Percentiles rank a stretch among this genome's conserved stretches.
Evolutionary conservation across 2,113 vertebrate species (phyloP).

Genomic region (Sceloporus tristichus): DNA sequence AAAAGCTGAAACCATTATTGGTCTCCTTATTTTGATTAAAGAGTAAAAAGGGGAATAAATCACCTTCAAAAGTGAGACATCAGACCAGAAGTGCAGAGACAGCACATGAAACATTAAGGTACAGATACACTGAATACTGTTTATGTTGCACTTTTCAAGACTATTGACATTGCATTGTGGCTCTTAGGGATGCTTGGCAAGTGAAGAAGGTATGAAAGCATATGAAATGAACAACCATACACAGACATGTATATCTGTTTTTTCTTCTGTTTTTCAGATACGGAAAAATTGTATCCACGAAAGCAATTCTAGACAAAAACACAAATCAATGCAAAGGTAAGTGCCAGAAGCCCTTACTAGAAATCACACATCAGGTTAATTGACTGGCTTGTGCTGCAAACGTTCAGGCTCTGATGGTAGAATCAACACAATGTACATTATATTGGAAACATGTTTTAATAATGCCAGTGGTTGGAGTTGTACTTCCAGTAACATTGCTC

Average conservation of each 20-base stretch:
- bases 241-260: conserved; percentile 25
- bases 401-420: conserved; percentile 53
- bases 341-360: conserved; percentile 56
- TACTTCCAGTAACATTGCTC: conserved; percentile 80
- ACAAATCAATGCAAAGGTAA: conserved; percentile 99
- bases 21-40: background rate
- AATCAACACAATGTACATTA: conserved; percentile 51
- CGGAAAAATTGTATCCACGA: conserved; percentile 98
- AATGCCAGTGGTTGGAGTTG: conserved; percentile 69
- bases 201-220: conserved; percentile 38
- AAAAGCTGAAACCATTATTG: background rate
- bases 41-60: background rate
- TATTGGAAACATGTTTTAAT: conserved; percentile 70
- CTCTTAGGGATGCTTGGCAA: background rate
- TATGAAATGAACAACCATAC: conserved; percentile 58
- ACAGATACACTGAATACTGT: background rate
- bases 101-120: background rate
- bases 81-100: background rate
- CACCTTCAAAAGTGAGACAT: background rate
- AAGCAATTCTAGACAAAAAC: conserved; percentile 99
- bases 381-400: conserved; percentile 46
- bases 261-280: conserved; percentile 82
- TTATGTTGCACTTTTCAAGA: conserved; percentile 4
- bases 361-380: conserved; percentile 47
- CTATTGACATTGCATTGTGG: background rate